A percentile compares a stretch with the other conserved stretches of the same genome.
These are phyloP conservation scores for honey bee (Apis mellifera) DNA, from an alignment of 1,140 invertebrate genomes.

Conservation along the genomic window Amel_HAv3.1 CM009931.2:22577501-22578000, in stretches of 20 bases:
- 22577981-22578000: background rate
- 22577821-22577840: background rate
- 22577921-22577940: background rate
- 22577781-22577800: background rate
- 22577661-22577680: background rate
- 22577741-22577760: background rate
- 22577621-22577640: background rate
- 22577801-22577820: background rate
- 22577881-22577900: background rate
- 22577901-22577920: background rate
- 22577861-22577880: background rate
- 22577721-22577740: slow-evolving; percentile 1
- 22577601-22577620: background rate
- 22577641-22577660: background rate
- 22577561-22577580: background rate
- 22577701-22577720: background rate
- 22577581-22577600: background rate
- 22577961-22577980: background rate
- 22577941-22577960: background rate
- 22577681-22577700: background rate
- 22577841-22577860: background rate
- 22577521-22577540: background rate
- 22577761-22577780: background rate
- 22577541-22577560: background rate
- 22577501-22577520: background rate